Evolutionary conservation across 2,888 invertebrate species (phyloP).

Genomic region (Melikaiella ostensackeni): DNA sequence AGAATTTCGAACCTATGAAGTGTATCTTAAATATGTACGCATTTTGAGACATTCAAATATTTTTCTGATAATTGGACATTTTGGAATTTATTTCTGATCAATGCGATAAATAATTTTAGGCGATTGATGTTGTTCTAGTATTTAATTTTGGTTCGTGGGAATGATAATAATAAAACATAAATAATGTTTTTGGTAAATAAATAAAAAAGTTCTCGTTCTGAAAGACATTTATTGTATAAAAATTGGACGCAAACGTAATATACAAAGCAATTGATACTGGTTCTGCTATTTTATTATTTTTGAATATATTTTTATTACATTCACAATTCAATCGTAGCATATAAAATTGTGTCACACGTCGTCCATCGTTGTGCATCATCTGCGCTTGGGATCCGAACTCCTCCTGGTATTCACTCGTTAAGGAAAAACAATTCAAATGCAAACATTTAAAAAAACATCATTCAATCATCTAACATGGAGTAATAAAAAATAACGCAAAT

Average conservation of each 20-base stretch:
- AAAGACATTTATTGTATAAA: slow-evolving; percentile 68
- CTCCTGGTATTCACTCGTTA: slow-evolving; percentile 72
- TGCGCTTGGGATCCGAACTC: slow-evolving; percentile 76
- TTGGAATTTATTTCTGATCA: too few species aligned
- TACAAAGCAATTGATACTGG: slow-evolving; percentile 71
- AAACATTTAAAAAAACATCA: too few species aligned
- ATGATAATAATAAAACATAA: too few species aligned
- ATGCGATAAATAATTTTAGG: too few species aligned
- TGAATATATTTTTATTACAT: slow-evolving; percentile 75
- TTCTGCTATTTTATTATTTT: slow-evolving; percentile 63
- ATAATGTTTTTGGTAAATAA: background rate
- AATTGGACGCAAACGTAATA: slow-evolving; percentile 72
- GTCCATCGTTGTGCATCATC: slow-evolving; percentile 73
- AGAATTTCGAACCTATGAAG: too few species aligned
- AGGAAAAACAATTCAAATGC: slow-evolving; percentile 60
- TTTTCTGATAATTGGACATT: too few species aligned
- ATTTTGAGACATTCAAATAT: too few species aligned
- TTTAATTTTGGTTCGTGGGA: too few species aligned
- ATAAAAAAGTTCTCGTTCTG: background rate
- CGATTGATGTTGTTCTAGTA: too few species aligned
- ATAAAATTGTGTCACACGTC: slow-evolving; percentile 75
- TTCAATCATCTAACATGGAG: too few species aligned
- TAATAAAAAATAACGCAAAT: too few species aligned
- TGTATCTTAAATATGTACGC: too few species aligned
- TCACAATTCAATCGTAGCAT: slow-evolving; percentile 76